Base-by-base conservation (phyloP, 1,140 invertebrate species). In the Nebria ingens region DNA sequence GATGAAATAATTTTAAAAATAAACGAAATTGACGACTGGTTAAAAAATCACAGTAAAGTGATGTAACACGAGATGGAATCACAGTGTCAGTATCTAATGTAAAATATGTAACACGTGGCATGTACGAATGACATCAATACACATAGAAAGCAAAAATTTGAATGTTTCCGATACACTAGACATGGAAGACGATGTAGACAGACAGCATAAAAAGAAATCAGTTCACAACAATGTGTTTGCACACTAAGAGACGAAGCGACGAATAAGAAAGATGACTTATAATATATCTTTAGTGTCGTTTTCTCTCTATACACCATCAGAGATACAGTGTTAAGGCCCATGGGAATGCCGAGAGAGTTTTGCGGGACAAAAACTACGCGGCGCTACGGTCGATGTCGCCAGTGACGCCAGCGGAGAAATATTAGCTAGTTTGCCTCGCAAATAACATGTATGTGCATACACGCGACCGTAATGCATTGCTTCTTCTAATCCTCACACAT, bases 351-450 rank as follows among this genome's bases (percentile, higher is more conserved):
- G n/a, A n/a, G 25, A 34, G 6, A n/a, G 25, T 34, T 34, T 34
- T 34, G 25, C 25, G 25, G 17, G 9, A 45, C 40, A 45, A 45
- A 45, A 45, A 45, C 6, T 3, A 3, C 17, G 17, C 17, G 40
- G 4, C 17, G 40, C 40, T 45, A 11, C 40, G 40, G 6, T 17
- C 40, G 40, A 45, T 34, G 40, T 45, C 40, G 40, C 40, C 40
- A 45, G 3, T 45, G 40, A 45, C 40, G 40, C 15, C 40, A 17
- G 17, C 40, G 15, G 6, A 45, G 40, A 45, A 45, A 45, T 45
- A 45, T 45, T 45, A 45, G 40, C 40, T 45, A 45, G 40, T 45
- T 45, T 45, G 40, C 40, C 40, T 45, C 40, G 17, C 40, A 45
- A 45, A 45, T 45, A 45, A 11, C 15, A 45, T 45, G 40, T 45